Evolutionary conservation across 1,140 invertebrate genomes (phyloP), one percentile per base, ranked within the genome.

Genomic region (Babylonia areolata): DNA sequence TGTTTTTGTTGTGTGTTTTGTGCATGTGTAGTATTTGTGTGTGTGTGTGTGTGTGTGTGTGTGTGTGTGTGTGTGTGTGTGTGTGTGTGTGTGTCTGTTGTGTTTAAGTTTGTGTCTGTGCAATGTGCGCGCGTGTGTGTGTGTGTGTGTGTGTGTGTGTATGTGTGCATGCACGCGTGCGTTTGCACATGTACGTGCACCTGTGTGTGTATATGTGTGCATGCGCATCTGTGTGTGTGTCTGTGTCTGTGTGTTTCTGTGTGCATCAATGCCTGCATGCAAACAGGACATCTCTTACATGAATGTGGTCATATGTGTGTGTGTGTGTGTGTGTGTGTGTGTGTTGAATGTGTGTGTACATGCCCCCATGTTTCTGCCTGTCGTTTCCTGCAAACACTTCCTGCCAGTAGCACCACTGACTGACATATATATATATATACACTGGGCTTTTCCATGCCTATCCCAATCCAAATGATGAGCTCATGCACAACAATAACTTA

Each of bases 31-130:
- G 58, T 64, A 23, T 64, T 12, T 64, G 58, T 64, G 58, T 64
- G 58, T 64, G 58, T 64, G 58, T 64, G 58, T 64, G 58, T 64
- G 58, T n/a, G 58, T n/a, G 58, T n/a, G 28, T 64, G 58, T 64
- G 1, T 64, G 58, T 3, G 58, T 11, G 58, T 64, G 58, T 64
- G 58, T 75, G 73, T 39, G 31, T 75, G 73, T 75, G 73, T 75
- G 73, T 75, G 73, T 75, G 73, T 75, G 73, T 75, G 73, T 35
- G 12, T 35, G 73, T 37, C 12, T 75, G 3, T 35, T 64, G 58
- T 64, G 58, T 64, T 12, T 23, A 64, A 23, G 6, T 23, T 23
- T 2, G 58, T 23, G 28, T 64, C 5, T 23, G 23, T 1, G 5
- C 58, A 23, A 23, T 2, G 15, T 6, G 28, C 5, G 5, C 12